phyloP scores from a whole-genome alignment of 2,113 vertebrate genomes.

The Mobula birostris region DNA sequence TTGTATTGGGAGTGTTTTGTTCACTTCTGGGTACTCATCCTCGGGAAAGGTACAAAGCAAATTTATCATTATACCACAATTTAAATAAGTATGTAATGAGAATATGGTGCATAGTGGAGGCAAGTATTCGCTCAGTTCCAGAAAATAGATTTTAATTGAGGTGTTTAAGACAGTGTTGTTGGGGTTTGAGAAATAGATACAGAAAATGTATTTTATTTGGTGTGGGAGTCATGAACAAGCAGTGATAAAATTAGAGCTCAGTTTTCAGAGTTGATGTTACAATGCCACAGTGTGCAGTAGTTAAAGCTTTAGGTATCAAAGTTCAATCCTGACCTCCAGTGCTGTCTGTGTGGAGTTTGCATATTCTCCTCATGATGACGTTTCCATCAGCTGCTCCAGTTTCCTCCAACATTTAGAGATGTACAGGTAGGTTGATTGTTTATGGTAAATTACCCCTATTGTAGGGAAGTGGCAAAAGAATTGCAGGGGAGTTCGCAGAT shows the following conservation, averaged over 20 bases:
- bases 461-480: no score
- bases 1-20: no score
- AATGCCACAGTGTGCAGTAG: no score
- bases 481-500: no score
- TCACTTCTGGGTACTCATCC: not conserved
- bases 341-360: no score
- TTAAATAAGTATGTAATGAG: not conserved
- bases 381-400: no score
- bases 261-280: not conserved
- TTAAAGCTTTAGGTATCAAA: no score
- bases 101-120: not conserved
- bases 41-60: not conserved
- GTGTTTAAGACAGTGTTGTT: not conserved
- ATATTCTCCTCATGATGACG: no score
- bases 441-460: no score
- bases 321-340: no score
- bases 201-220: not conserved
- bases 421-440: no score
- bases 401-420: no score
- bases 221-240: not conserved
- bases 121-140: not conserved
- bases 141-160: not conserved
- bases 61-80: not conserved
- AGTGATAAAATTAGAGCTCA: not conserved
- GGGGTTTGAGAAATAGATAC: not conserved